Percentiles rank a stretch among this genome's conserved stretches.
phyloP scores from a whole-genome alignment of 2,113 vertebrate species.

The Loxodonta africana region DNA sequence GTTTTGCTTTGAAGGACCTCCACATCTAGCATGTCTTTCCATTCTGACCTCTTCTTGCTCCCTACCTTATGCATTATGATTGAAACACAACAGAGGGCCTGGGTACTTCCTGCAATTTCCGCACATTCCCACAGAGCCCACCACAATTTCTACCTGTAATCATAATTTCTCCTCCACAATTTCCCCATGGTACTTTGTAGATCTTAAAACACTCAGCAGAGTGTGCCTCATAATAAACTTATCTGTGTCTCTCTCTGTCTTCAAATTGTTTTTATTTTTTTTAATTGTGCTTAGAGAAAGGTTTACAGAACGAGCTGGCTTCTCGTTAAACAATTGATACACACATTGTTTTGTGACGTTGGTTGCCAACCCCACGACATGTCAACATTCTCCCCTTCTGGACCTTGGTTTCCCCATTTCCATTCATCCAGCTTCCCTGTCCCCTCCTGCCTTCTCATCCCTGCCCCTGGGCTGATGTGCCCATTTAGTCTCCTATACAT shows the following conservation, averaged over 20 bases:
- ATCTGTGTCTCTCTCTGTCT: neutral
- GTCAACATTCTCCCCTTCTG: too few species aligned
- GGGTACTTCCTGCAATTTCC: neutral
- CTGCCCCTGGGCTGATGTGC: too few species aligned
- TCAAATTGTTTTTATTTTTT: too few species aligned
- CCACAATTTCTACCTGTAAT: neutral
- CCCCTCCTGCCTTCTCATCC: too few species aligned
- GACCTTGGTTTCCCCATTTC: too few species aligned
- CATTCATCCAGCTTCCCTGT: too few species aligned
- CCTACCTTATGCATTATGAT: neutral
- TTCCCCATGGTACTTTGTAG: neutral
- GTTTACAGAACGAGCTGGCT: too few species aligned
- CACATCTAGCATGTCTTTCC: neutral
- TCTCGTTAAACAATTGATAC: too few species aligned
- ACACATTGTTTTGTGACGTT: too few species aligned
- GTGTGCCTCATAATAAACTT: neutral
- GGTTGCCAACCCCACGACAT: too few species aligned
- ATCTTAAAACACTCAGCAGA: conserved; percentile 33
- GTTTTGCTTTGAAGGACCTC: conserved; percentile 16
- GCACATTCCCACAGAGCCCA: neutral
- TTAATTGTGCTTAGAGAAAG: too few species aligned
- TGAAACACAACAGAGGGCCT: neutral
- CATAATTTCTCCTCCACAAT: neutral
- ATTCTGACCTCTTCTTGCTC: neutral
- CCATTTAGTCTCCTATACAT: too few species aligned